A percentile compares a stretch with the other conserved stretches of the same genome.
Evolutionary conservation across 1,140 invertebrate species (phyloP).

Genomic region (Ceratitis capitata): DNA sequence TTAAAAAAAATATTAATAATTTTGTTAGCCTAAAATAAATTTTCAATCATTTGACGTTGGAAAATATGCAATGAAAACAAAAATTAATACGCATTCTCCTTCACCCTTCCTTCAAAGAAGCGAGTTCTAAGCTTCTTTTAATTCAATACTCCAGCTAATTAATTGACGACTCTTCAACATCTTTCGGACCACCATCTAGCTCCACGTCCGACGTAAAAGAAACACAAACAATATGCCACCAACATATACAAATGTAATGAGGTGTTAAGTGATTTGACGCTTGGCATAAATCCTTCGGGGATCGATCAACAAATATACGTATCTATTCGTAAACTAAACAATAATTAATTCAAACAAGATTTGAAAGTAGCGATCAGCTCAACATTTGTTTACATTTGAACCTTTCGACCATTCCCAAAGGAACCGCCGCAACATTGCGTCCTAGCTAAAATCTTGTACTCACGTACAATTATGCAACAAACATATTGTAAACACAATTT

Average conservation of each 20-base stretch:
- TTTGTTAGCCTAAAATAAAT: too few relatives aligned
- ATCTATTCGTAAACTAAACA: slow-evolving; percentile 28
- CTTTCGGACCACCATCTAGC: neutral
- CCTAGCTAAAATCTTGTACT: neutral
- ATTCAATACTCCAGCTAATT: too few relatives aligned
- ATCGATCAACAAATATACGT: neutral
- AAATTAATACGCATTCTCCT: too few relatives aligned
- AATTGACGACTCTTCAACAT: too few relatives aligned
- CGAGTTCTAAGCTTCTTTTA: too few relatives aligned
- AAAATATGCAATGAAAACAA: too few relatives aligned
- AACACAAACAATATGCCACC: neutral
- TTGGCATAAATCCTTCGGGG: slow-evolving; percentile 4
- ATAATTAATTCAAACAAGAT: neutral
- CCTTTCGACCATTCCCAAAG: neutral
- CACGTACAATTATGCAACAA: neutral
- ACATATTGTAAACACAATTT: neutral
- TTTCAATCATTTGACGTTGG: too few relatives aligned
- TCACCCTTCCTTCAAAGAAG: too few relatives aligned
- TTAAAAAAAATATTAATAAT: neutral
- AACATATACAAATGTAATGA: neutral
- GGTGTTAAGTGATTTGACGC: slow-evolving; percentile 31
- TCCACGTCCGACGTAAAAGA: neutral
- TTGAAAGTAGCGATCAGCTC: neutral
- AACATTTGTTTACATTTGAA: neutral
- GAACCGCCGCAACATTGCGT: neutral